Evolutionary conservation across 2,797 vertebrate genomes (phyloP), one percentile per base, ranked within the genome.

Genomic region (Acrocephalus scirpaceus): DNA sequence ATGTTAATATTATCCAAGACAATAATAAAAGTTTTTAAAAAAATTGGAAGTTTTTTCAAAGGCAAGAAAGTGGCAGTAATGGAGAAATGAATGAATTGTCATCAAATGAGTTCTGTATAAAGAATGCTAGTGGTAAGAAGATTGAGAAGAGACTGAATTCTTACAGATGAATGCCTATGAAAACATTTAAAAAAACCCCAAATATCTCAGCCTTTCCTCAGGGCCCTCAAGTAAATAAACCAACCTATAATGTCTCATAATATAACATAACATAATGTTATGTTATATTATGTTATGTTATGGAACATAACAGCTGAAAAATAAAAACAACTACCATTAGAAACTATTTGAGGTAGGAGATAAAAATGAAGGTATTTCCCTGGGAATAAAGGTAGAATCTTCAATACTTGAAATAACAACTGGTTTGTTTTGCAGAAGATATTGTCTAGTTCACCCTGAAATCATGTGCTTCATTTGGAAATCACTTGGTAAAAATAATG

Each of bases 311-410:
- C 3, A 18, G 19, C 26, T 79, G 62, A 91, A 91, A 89, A 56
- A 23, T 26, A 26, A 75, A 91, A 81, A 47, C 18, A 75, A 82
- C 6, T 82, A 34, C 34, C 30, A 29, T 79, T 62, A 79, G 21
- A 90, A 79, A 86, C 58, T 0, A 51, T 51, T 48, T 1, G 13
- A 58, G 14, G 47, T 0, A 1, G 8, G 9, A 7, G 5, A 11
- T 62, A 73, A 82, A 86, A 85, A 76, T 26, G 3, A 72, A 11
- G 9, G 2, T 3, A 34, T 66, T 88, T 85, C 66, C 8, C 16
- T 54, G 18, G 51, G 13, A 93, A 65, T 47, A 88, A 47, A 44
- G 8, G 15, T 51, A 16, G 15, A 79, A 44, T 56, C 22, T 58
- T 69, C 73, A 65, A 44, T 30, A 56, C 5, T 50, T 60, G 17